A percentile compares a stretch with the other conserved stretches of the same genome.
Evolutionary conservation across 1,140 invertebrate genomes (phyloP).

Genomic region (Dinoponera quadriceps): DNA sequence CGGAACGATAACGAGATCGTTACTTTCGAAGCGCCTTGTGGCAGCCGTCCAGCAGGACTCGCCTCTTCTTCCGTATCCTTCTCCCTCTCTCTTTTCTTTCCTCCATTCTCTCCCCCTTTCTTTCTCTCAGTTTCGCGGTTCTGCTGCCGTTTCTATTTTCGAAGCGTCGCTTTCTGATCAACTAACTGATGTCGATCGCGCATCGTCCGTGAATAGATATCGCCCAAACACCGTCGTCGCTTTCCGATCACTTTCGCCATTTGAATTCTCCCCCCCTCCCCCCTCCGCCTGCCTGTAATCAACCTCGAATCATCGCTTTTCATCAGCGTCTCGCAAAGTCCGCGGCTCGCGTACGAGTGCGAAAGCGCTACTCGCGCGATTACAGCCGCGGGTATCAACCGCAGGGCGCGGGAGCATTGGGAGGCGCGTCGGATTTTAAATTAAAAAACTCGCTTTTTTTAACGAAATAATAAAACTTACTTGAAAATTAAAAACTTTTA

Average conservation of each 20-base stretch:
- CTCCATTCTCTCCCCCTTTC: slow-evolving; percentile 1
- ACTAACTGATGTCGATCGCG: slow-evolving; percentile 28
- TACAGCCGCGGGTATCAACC: neutral
- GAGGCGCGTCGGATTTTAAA: slow-evolving; percentile 1
- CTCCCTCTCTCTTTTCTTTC: slow-evolving; percentile 59
- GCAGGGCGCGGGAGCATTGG: too few relatives aligned
- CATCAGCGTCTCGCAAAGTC: neutral
- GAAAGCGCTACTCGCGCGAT: neutral
- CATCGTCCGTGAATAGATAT: slow-evolving; percentile 11
- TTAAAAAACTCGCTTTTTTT: neutral
- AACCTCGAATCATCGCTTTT: neutral
- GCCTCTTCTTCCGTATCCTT: slow-evolving; percentile 34
- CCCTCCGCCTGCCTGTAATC: neutral
- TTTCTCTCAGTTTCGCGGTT: slow-evolving; percentile 6
- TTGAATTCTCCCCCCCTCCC: neutral
- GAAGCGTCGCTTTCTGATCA: slow-evolving; percentile 21
- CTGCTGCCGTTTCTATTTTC: slow-evolving; percentile 9
- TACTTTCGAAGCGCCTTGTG: slow-evolving; percentile 72
- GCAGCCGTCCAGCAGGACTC: slow-evolving; percentile 55
- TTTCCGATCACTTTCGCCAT: neutral
- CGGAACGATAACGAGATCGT: slow-evolving; percentile 74
- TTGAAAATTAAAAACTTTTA: too few relatives aligned
- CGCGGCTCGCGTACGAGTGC: neutral
- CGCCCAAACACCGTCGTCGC: neutral
- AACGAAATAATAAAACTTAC: too few relatives aligned